These are phyloP conservation scores for Formica aserva DNA, from an alignment of 2,888 invertebrate species.

Conservation along the genomic window DNA sequence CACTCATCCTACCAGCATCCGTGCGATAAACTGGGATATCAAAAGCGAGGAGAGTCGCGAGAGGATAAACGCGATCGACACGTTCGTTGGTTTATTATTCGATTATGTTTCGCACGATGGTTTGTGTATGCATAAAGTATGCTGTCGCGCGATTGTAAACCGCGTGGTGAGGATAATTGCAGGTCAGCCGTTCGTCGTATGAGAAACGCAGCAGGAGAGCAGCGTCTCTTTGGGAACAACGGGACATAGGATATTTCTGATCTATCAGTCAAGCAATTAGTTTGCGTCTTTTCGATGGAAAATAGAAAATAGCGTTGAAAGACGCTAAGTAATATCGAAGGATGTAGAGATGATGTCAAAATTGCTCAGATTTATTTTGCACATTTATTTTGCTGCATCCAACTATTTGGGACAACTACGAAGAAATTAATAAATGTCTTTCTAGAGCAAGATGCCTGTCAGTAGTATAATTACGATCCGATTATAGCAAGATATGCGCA, in stretches of 20 bases:
- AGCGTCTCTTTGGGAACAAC: slow-evolving; percentile 32
- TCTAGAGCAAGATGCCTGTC: slow-evolving; percentile 20
- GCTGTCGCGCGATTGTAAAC: slow-evolving; percentile 40
- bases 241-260: slow-evolving; percentile 24
- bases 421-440: slow-evolving; percentile 41
- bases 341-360: slow-evolving; percentile 26
- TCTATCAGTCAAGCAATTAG: slow-evolving; percentile 3
- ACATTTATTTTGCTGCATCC: slow-evolving; percentile 30
- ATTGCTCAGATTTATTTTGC: slow-evolving; percentile 7
- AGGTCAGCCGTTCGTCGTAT: slow-evolving; percentile 38
- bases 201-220: slow-evolving; percentile 46
- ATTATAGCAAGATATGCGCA: slow-evolving; percentile 29
- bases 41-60: slow-evolving; percentile 29
- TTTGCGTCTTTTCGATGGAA: not conserved
- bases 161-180: slow-evolving; percentile 63
- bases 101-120: slow-evolving; percentile 59
- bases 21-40: slow-evolving; percentile 24
- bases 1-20: slow-evolving; percentile 43
- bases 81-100: slow-evolving; percentile 65
- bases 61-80: slow-evolving; percentile 50
- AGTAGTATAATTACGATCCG: slow-evolving; percentile 42
- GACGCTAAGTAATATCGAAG: not conserved
- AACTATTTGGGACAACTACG: not conserved
- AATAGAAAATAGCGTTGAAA: slow-evolving; percentile 41
- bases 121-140: not conserved